Percentiles rank a stretch among this genome's conserved stretches.
Evolutionary conservation across 2,113 vertebrate genomes (phyloP).

Genomic region (Halichoerus grypus): DNA sequence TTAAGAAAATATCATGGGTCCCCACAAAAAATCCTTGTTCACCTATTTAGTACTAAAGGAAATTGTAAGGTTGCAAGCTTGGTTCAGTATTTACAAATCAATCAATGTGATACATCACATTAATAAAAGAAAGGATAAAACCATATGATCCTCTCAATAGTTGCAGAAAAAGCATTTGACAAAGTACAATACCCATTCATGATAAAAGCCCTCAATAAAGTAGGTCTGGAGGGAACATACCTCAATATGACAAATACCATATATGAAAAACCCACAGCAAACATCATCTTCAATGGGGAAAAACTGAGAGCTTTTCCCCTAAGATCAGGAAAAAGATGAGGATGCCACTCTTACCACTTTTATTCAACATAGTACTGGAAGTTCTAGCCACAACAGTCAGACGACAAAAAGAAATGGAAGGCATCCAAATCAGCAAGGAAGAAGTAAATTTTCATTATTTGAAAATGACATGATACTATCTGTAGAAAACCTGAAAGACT

Average conservation of each 20-base stretch:
- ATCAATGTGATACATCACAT: background rate
- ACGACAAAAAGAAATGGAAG: background rate
- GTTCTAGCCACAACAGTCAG: background rate
- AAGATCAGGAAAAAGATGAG: background rate
- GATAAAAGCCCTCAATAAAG: background rate
- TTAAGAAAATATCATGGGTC: background rate
- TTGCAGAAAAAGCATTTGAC: background rate
- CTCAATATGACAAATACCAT: background rate
- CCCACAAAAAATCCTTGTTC: background rate
- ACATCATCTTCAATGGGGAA: background rate
- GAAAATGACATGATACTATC: background rate
- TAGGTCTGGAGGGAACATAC: background rate
- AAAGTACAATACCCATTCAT: background rate
- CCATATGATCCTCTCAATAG: background rate
- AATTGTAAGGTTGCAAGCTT: background rate
- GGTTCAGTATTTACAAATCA: background rate
- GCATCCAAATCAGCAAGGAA: background rate
- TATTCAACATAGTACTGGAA: background rate
- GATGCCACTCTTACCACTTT: background rate
- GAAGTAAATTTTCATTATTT: background rate
- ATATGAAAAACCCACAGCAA: background rate
- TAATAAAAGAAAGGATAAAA: background rate
- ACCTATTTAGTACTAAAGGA: background rate
- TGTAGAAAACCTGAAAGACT: background rate
- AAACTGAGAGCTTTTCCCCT: background rate